These are phyloP conservation scores for Liasis olivaceus DNA, from an alignment of 2,797 vertebrate species.

Conservation along the genomic window DNA sequence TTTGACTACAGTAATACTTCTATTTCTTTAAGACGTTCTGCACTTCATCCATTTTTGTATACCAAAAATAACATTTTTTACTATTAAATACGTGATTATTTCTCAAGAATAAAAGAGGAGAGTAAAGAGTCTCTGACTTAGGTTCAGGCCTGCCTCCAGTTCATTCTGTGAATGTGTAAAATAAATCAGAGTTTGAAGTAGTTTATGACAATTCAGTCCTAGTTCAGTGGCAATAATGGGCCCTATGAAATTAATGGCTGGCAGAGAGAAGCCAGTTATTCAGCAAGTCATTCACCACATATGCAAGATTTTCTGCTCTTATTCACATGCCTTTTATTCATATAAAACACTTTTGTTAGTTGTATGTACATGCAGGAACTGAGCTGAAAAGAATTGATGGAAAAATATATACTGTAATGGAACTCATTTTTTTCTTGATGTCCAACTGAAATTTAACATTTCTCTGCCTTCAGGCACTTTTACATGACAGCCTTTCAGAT, in stretches of 20 bases:
- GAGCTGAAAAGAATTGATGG: not conserved
- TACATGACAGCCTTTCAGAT: not conserved
- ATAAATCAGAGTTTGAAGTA: constrained; percentile 6
- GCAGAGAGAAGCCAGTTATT: not conserved
- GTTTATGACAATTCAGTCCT: not conserved
- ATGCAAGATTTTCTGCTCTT: not conserved
- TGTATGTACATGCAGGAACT: not conserved
- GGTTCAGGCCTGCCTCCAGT: not conserved
- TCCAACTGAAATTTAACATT: not conserved
- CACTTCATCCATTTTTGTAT: not conserved
- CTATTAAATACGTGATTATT: not conserved
- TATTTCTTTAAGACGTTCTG: not conserved
- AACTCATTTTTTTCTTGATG: not conserved
- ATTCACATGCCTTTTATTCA: not conserved
- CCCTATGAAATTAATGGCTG: not conserved
- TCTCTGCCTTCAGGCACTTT: not conserved
- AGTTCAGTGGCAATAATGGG: not conserved
- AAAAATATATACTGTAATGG: not conserved
- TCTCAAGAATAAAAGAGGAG: not conserved
- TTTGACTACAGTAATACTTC: not conserved
- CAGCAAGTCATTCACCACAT: not conserved
- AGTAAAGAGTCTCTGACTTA: not conserved
- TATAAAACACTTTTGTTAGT: not conserved
- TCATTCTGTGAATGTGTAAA: constrained; percentile 1
- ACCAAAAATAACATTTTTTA: not conserved